Conservation (phyloP, 2,888 invertebrate species). For the Nipponacmea schrenckii region DNA sequence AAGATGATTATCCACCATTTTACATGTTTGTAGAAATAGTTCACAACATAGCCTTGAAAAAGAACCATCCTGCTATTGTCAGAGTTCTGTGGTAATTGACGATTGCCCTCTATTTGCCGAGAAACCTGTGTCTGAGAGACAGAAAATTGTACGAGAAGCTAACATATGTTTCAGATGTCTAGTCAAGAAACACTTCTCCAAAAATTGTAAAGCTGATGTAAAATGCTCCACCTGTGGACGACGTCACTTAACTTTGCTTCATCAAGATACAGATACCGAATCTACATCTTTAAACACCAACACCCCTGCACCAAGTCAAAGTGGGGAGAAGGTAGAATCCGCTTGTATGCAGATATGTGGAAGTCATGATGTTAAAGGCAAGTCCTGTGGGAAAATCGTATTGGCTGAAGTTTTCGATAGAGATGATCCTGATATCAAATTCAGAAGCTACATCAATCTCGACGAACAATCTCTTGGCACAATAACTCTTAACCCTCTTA, state of each 20-base stretch:
- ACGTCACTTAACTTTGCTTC: too few relatives aligned
- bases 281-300: neutral
- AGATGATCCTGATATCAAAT: neutral
- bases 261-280: too few relatives aligned
- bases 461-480: neutral
- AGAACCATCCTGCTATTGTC: neutral
- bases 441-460: neutral
- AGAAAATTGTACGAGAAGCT: neutral
- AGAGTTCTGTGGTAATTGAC: neutral
- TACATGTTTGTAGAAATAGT: neutral
- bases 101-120: neutral
- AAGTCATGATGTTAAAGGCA: neutral
- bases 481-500: too few relatives aligned
- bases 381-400: neutral
- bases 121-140: neutral
- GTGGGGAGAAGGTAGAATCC: neutral
- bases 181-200: neutral
- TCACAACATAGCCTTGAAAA: neutral
- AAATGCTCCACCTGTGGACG: constrained; percentile 1
- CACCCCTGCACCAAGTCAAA: neutral
- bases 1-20: constrained; percentile 4
- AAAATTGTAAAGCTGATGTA: neutral
- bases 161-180: neutral
- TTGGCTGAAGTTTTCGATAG: neutral
- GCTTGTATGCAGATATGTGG: neutral